A percentile compares a stretch with the other conserved stretches of the same genome.
phyloP scores from a whole-genome alignment of 92 coral and sea anemone species.

The Porites cylindrica region DNA sequence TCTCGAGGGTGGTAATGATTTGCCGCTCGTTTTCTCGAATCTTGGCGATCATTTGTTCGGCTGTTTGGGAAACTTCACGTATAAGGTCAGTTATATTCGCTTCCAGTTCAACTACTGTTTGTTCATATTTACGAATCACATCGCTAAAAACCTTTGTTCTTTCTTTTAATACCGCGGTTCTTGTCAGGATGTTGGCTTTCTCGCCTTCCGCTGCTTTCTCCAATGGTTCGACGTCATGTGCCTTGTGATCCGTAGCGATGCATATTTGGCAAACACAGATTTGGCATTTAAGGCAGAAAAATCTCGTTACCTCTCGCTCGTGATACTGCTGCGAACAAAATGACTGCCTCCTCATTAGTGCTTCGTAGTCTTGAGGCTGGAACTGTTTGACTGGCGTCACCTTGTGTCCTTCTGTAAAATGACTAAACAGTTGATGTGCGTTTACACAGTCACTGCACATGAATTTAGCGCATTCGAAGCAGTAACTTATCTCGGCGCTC shows the following conservation, averaged over 20 bases:
- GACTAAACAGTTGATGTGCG: neutral
- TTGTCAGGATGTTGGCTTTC: neutral
- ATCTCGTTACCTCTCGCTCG: too few relatives aligned
- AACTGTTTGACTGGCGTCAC: neutral
- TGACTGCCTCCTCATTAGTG: too few relatives aligned
- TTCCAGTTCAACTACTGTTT: neutral
- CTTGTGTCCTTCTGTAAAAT: neutral
- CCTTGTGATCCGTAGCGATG: neutral
- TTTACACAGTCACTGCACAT: neutral
- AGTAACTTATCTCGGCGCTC: neutral
- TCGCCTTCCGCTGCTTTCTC: neutral
- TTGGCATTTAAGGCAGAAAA: neutral
- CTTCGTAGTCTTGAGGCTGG: neutral
- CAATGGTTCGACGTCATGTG: neutral
- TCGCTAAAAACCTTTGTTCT: neutral
- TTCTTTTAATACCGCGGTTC: neutral
- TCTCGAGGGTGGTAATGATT: neutral
- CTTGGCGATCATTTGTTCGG: neutral
- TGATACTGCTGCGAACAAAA: too few relatives aligned
- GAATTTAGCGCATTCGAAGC: neutral
- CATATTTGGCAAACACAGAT: neutral
- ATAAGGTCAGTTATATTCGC: neutral
- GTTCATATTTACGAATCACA: neutral
- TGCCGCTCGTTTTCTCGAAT: neutral
- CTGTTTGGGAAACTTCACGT: neutral